These are phyloP conservation scores for Chrysopa pallens DNA, from an alignment of 1,140 invertebrate genomes.

Conservation along the genomic window DNA sequence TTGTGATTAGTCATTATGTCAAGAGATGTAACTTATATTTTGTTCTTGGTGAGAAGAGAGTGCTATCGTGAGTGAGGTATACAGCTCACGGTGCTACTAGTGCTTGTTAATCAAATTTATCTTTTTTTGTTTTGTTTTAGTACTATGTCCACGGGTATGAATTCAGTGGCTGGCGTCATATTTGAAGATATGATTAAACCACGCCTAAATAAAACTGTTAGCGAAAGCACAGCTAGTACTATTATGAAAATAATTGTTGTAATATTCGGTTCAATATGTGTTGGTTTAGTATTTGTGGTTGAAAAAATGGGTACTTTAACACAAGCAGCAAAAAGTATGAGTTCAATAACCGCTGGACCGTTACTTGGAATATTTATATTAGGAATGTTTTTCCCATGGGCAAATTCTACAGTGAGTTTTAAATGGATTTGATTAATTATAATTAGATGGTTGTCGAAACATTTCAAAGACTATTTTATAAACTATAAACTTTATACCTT, in stretches of 20 bases:
- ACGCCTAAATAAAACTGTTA: constrained; percentile 30
- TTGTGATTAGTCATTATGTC: too few relatives aligned
- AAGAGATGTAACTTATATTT: too few relatives aligned
- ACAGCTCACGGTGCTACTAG: too few relatives aligned
- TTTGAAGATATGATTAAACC: constrained; percentile 63
- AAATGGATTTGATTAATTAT: background rate
- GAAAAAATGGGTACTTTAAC: constrained; percentile 49
- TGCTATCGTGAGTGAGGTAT: too few relatives aligned
- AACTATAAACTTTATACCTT: background rate
- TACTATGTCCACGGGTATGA: constrained; percentile 61
- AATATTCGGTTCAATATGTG: constrained; percentile 38
- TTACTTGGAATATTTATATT: constrained; percentile 58
- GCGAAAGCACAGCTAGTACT: constrained; percentile 38
- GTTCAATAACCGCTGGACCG: constrained; percentile 52
- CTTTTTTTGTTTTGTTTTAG: constrained; percentile 24
- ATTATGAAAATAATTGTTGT: constrained; percentile 50
- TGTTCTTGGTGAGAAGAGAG: too few relatives aligned
- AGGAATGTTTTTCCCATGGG: constrained; percentile 57
- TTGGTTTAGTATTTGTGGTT: constrained; percentile 44
- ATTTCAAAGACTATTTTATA: background rate
- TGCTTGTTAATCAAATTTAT: too few relatives aligned
- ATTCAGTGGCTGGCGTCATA: constrained; percentile 64
- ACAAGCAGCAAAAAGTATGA: constrained; percentile 44
- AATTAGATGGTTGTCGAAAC: background rate
- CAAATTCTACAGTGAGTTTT: constrained; percentile 40